Conservation (phyloP, 2,888 invertebrate genomes). For the Tenthredo mesomela region DNA sequence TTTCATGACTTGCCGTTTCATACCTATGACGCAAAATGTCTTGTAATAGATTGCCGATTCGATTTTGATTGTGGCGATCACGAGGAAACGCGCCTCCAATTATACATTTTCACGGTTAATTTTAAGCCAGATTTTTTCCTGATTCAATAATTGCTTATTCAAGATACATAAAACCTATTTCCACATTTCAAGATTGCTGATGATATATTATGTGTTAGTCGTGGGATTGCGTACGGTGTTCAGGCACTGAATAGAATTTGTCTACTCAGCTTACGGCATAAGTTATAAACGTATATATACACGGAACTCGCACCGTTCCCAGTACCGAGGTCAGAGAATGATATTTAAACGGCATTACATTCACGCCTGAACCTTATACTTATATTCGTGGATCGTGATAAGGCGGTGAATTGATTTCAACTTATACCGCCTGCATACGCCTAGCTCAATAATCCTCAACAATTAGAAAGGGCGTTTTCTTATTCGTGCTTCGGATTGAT, state of each 20-base stretch:
- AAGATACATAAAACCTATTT: neutral
- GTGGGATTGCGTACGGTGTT: neutral
- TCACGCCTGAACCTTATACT: slow-evolving; percentile 42
- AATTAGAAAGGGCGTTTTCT: slow-evolving; percentile 29
- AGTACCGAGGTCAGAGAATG: slow-evolving; percentile 35
- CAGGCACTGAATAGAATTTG: neutral
- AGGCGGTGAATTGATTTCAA: slow-evolving; percentile 16
- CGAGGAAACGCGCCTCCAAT: neutral
- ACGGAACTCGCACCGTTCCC: slow-evolving; percentile 24
- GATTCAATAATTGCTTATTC: neutral
- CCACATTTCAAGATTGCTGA: neutral
- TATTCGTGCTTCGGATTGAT: neutral
- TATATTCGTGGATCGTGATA: slow-evolving; percentile 35
- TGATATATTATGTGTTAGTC: neutral
- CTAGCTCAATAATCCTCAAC: neutral
- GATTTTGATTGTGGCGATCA: neutral
- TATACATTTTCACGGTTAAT: neutral
- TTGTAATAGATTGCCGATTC: neutral
- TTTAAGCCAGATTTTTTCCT: too few species aligned
- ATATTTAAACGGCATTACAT: slow-evolving; percentile 52
- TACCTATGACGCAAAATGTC: neutral
- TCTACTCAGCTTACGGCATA: slow-evolving; percentile 7
- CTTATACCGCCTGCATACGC: neutral
- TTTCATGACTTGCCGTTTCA: neutral
- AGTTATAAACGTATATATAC: neutral